Conservation (phyloP, 2,888 invertebrate genomes). For the Synergus japonicus region DNA sequence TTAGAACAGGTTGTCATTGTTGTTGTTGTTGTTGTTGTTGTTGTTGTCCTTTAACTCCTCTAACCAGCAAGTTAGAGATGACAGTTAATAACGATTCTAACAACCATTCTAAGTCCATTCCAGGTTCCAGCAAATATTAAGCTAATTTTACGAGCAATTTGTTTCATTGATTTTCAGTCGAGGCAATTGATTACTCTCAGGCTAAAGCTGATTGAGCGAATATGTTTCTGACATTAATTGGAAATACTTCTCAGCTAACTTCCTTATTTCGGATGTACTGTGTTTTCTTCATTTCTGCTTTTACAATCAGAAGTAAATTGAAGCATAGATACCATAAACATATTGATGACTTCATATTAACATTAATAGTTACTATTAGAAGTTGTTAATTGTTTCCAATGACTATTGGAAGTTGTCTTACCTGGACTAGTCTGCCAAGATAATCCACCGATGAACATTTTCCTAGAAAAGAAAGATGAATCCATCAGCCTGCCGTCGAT, state of each 20-base stretch:
- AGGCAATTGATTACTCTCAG: not conserved
- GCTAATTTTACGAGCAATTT: conserved; percentile 42
- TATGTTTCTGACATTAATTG: not conserved
- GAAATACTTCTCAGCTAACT: not conserved
- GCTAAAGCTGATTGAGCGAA: not conserved
- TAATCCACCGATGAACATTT: conserved; percentile 99
- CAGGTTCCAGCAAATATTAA: conserved; percentile 35
- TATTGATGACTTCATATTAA: not conserved
- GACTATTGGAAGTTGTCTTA: conserved; percentile 78
- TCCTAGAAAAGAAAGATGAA: conserved; percentile 89
- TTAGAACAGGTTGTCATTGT: conserved; percentile 24
- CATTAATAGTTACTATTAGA: not conserved
- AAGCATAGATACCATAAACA: too few species aligned
- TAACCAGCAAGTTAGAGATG: conserved; percentile 41
- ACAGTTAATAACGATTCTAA: conserved; percentile 25
- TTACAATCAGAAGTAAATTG: too few species aligned
- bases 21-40: conserved; percentile 48
- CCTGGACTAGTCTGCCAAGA: conserved; percentile 99
- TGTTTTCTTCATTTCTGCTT: too few species aligned
- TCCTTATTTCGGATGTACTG: not conserved
- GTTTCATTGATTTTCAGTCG: not conserved
- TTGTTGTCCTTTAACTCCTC: conserved; percentile 44
- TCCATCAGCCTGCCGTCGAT: conserved; percentile 65
- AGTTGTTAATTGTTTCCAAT: too few species aligned
- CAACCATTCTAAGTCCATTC: conserved; percentile 48